A percentile compares a stretch with the other conserved stretches of the same genome.
These are phyloP conservation scores for Eulemur mongoz DNA, from an alignment of 2,797 vertebrate genomes.

Conservation along the genomic window DNA sequence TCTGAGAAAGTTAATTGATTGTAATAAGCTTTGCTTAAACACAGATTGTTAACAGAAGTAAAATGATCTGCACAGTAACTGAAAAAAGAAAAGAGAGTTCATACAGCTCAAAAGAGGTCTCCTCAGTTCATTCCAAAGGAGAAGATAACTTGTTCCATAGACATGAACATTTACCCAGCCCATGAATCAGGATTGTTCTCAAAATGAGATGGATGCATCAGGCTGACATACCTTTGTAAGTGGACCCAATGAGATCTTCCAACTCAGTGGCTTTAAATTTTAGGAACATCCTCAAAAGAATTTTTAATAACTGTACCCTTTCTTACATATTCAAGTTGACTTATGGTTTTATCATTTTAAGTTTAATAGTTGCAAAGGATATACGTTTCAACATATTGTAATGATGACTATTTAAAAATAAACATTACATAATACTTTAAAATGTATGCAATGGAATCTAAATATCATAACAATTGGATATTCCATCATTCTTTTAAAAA, in stretches of 20 bases:
- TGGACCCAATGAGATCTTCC: not conserved
- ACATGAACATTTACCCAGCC: not conserved
- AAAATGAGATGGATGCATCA: not conserved
- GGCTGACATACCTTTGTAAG: not conserved
- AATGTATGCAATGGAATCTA: not conserved
- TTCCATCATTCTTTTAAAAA: not conserved
- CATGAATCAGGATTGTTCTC: not conserved
- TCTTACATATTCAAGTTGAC: not conserved
- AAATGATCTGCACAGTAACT: not conserved
- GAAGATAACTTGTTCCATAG: not conserved
- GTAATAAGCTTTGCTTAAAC: conserved; percentile 8
- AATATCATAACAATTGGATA: not conserved
- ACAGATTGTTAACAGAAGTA: not conserved
- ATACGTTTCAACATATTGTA: not conserved
- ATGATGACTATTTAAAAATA: not conserved
- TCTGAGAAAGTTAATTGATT: not conserved
- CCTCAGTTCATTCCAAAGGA: not conserved
- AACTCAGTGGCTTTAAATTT: not conserved
- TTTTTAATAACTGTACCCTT: not conserved
- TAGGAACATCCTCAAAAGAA: not conserved
- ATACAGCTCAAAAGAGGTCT: not conserved
- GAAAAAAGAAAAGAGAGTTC: not conserved
- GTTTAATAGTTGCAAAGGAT: conserved; percentile 14
- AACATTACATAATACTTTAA: not conserved
- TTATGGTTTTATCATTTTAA: conserved; percentile 9